Evolutionary conservation across 1,140 invertebrate genomes (phyloP).

Genomic region (Drosophila kepulauana): DNA sequence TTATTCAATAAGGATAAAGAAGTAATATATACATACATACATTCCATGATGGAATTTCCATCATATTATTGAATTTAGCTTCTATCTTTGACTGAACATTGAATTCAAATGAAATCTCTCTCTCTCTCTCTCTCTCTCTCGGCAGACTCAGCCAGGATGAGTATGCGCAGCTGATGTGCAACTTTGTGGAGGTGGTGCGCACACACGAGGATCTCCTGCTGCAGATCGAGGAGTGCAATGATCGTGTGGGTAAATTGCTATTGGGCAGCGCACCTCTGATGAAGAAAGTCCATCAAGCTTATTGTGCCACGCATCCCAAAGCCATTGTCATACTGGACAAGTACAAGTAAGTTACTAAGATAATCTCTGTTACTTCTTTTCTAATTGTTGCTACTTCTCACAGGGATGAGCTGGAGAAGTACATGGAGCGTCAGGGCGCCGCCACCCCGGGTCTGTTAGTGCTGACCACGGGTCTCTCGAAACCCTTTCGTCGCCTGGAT

Average conservation of each 20-base stretch:
- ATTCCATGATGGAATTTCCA: too few species aligned
- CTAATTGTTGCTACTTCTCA: not conserved
- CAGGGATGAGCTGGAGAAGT: constrained; percentile 94
- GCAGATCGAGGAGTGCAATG: constrained; percentile 93
- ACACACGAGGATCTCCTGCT: constrained; percentile 92
- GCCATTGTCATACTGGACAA: constrained; percentile 96
- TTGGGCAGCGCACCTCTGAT: constrained; percentile 94
- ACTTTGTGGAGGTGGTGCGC: constrained; percentile 94
- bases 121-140: too few species aligned
- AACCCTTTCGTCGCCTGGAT: constrained; percentile 97
- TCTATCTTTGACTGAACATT: too few species aligned
- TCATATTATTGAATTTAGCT: too few species aligned
- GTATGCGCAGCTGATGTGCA: constrained; percentile 94
- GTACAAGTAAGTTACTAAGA: constrained; percentile 90
- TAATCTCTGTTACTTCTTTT: not conserved
- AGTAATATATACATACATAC: too few species aligned
- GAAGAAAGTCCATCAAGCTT: constrained; percentile 93
- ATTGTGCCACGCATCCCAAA: constrained; percentile 96
- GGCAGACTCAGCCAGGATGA: constrained; percentile 94
- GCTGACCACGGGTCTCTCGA: constrained; percentile 96
- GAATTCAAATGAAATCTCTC: not conserved
- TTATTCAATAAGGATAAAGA: too few species aligned
- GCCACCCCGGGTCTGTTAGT: constrained; percentile 93
- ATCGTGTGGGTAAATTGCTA: constrained; percentile 96
- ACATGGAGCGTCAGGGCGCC: constrained; percentile 94